Conservation (phyloP, 1,140 invertebrate species). For the Zaprionus camerounensis region DNA sequence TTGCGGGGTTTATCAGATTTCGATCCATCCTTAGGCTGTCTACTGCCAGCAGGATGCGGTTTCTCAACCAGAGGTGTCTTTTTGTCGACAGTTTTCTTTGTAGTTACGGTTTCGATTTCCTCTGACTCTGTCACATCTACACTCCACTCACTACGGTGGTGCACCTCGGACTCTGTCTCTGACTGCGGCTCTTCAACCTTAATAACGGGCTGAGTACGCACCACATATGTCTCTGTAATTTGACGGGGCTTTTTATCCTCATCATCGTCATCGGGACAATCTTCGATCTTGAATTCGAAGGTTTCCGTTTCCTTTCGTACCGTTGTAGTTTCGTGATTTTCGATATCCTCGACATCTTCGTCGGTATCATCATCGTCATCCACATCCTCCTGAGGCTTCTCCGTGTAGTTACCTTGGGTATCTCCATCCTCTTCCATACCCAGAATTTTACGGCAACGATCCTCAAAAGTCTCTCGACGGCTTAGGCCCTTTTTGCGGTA, state of each 20-base stretch:
- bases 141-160: slow-evolving; percentile 32
- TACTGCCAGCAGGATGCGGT: too few species aligned
- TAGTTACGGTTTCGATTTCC: slow-evolving; percentile 9
- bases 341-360: slow-evolving; percentile 6
- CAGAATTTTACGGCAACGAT: slow-evolving; percentile 88
- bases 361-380: slow-evolving; percentile 36
- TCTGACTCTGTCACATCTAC: slow-evolving; percentile 52
- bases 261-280: slow-evolving; percentile 76
- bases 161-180: slow-evolving; percentile 20
- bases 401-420: slow-evolving; percentile 64
- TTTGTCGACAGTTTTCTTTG: neutral
- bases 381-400: slow-evolving; percentile 26
- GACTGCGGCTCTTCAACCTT: slow-evolving; percentile 49
- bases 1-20: slow-evolving; percentile 1
- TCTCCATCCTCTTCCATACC: slow-evolving; percentile 85
- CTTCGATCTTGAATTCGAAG: slow-evolving; percentile 76
- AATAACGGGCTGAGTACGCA: slow-evolving; percentile 57
- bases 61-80: neutral
- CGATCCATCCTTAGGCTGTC: too few species aligned
- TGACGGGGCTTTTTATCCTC: slow-evolving; percentile 56
- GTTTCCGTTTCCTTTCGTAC: slow-evolving; percentile 49
- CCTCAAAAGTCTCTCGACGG: slow-evolving; percentile 89
- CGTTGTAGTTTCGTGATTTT: slow-evolving; percentile 9
- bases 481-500: slow-evolving; percentile 68
- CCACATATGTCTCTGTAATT: slow-evolving; percentile 58